These are phyloP conservation scores for Xestia xanthographa DNA, from an alignment of 2,888 invertebrate genomes.

Conservation along the genomic window DNA sequence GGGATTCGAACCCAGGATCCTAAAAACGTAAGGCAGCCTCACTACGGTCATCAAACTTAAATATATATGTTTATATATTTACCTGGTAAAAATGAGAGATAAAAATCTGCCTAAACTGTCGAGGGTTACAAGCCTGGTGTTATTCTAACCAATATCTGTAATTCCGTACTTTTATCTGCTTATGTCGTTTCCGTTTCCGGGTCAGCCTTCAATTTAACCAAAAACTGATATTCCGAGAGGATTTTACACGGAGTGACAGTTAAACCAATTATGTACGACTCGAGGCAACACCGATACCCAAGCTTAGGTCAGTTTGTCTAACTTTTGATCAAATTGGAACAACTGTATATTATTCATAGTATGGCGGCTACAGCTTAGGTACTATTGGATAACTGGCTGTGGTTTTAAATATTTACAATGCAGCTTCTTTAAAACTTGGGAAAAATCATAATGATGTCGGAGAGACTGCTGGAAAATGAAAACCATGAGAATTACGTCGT, in stretches of 20 bases:
- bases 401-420: background rate
- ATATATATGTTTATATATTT: no score
- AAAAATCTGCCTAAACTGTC: background rate
- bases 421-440: background rate
- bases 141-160: background rate
- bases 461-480: background rate
- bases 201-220: conserved; percentile 13
- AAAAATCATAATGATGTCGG: background rate
- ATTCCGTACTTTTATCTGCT: background rate
- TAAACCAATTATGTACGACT: conserved; percentile 35
- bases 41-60: no score
- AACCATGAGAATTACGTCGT: background rate
- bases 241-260: conserved; percentile 31
- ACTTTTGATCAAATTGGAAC: background rate
- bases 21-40: no score
- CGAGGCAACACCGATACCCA: conserved; percentile 6
- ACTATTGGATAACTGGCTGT: background rate
- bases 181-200: conserved; percentile 4
- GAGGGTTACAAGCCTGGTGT: background rate
- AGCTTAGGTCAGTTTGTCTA: conserved; percentile 9
- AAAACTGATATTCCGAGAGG: conserved; percentile 4
- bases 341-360: background rate
- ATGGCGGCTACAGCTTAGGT: background rate
- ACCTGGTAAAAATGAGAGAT: no score
- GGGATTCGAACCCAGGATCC: no score